A percentile compares a stretch with the other conserved stretches of the same genome.
Conservation (phyloP, 2,113 vertebrate species). For the Ctenodactylus gundi region DNA sequence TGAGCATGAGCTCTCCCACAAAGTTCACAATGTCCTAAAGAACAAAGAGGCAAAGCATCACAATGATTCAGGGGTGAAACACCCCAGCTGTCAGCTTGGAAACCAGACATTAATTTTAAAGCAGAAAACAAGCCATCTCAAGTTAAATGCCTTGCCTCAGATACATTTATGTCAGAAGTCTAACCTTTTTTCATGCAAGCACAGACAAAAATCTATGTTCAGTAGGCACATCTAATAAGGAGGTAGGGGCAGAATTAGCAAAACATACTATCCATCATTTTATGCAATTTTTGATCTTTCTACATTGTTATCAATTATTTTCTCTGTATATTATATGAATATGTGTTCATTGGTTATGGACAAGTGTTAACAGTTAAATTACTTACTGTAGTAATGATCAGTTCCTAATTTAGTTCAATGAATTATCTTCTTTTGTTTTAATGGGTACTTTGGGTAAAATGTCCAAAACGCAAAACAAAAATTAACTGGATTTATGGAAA, state of each 20-base stretch:
- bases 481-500: not conserved
- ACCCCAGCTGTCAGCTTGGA: not conserved
- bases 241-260: not conserved
- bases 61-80: not conserved
- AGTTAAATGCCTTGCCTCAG: not conserved
- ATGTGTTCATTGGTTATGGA: not conserved
- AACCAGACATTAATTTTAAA: constrained; percentile 32
- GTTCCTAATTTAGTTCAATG: constrained; percentile 7
- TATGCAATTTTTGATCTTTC: not conserved
- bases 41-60: not conserved
- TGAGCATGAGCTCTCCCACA: not conserved
- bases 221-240: constrained; percentile 9
- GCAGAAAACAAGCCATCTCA: not conserved
- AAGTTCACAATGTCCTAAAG: not conserved
- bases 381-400: not conserved
- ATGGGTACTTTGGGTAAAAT: not conserved
- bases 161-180: not conserved
- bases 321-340: not conserved
- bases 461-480: not conserved
- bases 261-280: not conserved
- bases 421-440: not conserved
- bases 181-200: not conserved
- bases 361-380: not conserved
- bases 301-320: not conserved
- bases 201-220: not conserved